These are phyloP conservation scores for Dinomys branickii DNA, from an alignment of 2,113 vertebrate genomes.

Conservation along the genomic window DNA sequence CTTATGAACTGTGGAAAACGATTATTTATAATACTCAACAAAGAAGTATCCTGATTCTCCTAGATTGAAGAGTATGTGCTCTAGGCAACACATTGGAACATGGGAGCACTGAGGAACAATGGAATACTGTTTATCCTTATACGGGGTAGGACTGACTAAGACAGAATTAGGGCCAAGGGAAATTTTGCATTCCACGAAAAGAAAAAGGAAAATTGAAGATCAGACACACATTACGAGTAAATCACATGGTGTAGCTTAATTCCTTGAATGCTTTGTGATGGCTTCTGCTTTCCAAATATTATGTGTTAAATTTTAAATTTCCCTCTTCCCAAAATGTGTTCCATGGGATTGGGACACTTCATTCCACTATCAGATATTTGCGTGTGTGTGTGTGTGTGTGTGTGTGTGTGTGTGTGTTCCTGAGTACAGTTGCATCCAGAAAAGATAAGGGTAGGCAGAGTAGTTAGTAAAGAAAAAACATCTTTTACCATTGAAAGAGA, in stretches of 20 bases:
- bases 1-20: not conserved
- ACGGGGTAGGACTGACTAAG: not conserved
- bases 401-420: no score
- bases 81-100: not conserved
- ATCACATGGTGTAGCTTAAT: not conserved
- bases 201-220: not conserved
- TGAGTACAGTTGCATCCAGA: not conserved
- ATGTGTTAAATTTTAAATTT: not conserved
- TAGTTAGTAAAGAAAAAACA: not conserved
- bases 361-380: not conserved
- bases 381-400: not conserved
- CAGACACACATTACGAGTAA: not conserved
- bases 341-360: not conserved
- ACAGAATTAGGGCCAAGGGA: not conserved
- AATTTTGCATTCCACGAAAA: not conserved
- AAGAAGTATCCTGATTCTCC: not conserved
- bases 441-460: not conserved
- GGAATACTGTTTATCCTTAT: not conserved
- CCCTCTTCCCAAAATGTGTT: not conserved
- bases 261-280: not conserved
- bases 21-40: not conserved
- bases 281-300: not conserved
- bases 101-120: rapidly evolving
- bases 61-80: not conserved
- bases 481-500: not conserved